Conservation (phyloP, 2,113 vertebrate species). For the Microtus montanus region DNA sequence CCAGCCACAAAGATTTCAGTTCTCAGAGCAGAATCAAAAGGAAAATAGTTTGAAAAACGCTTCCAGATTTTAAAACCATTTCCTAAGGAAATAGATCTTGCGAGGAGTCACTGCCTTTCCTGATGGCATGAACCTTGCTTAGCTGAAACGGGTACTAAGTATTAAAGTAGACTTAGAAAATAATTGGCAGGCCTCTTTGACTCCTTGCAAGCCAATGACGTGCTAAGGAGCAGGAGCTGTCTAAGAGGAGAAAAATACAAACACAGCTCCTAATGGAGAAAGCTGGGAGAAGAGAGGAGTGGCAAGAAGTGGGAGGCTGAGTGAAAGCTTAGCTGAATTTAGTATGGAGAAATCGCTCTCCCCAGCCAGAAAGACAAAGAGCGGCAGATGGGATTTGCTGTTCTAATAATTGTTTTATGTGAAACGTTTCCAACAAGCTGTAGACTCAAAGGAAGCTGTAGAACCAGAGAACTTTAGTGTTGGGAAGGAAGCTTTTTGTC, state of each 20-base stretch:
- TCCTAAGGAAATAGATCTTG: neutral
- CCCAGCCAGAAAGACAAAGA: neutral
- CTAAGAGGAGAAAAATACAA: neutral
- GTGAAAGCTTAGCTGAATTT: constrained; percentile 27
- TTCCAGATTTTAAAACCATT: constrained; percentile 6
- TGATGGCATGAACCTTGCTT: neutral
- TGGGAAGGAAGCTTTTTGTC: neutral
- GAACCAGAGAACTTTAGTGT: neutral
- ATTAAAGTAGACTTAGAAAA: constrained; percentile 35
- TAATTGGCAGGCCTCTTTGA: constrained; percentile 54
- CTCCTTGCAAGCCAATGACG: constrained; percentile 19
- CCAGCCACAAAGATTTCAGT: neutral
- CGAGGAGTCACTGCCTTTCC: neutral
- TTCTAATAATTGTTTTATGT: constrained; percentile 17
- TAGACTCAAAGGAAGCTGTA: neutral
- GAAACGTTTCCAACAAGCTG: neutral
- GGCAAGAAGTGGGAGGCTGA: neutral
- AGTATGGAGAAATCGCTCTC: neutral
- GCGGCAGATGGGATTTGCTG: constrained; percentile 31
- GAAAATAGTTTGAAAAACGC: neutral
- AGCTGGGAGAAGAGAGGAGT: neutral
- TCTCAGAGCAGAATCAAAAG: neutral
- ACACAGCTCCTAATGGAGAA: neutral
- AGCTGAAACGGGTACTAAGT: constrained; percentile 42
- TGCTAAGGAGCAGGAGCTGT: neutral